Evolutionary conservation across 2,113 vertebrate genomes (phyloP).

Genomic region (Melanocharis versteri): DNA sequence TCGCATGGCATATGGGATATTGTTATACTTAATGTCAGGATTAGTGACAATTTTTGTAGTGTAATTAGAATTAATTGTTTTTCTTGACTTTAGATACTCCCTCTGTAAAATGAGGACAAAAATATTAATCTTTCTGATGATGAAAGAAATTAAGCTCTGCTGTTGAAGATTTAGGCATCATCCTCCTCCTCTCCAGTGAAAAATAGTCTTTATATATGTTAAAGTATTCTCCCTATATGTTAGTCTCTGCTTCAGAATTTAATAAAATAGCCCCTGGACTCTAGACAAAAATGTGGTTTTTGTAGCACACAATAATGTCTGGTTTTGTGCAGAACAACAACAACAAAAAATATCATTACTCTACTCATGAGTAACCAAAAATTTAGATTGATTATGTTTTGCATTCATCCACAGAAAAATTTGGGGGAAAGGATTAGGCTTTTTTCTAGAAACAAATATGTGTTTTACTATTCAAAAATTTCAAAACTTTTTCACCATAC

Average conservation of each 20-base stretch:
- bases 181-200: background rate
- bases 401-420: background rate
- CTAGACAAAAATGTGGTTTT: background rate
- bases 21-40: background rate
- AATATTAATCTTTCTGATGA: background rate
- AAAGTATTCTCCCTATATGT: background rate
- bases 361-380: background rate
- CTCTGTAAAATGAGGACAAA: background rate
- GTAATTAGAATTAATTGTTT: background rate
- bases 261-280: background rate
- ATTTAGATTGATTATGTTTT: conserved; percentile 3
- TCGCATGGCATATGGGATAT: background rate
- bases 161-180: background rate
- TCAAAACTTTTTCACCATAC: background rate
- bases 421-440: background rate
- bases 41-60: background rate
- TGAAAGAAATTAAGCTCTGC: background rate
- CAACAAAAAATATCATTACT: background rate
- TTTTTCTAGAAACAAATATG: background rate
- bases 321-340: background rate
- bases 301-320: background rate
- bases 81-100: background rate
- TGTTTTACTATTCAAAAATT: background rate
- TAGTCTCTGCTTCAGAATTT: background rate
- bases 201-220: background rate